These are phyloP conservation scores for Leptodactylus fallax DNA, from an alignment of 2,797 vertebrate genomes.

Conservation along the genomic window DNA sequence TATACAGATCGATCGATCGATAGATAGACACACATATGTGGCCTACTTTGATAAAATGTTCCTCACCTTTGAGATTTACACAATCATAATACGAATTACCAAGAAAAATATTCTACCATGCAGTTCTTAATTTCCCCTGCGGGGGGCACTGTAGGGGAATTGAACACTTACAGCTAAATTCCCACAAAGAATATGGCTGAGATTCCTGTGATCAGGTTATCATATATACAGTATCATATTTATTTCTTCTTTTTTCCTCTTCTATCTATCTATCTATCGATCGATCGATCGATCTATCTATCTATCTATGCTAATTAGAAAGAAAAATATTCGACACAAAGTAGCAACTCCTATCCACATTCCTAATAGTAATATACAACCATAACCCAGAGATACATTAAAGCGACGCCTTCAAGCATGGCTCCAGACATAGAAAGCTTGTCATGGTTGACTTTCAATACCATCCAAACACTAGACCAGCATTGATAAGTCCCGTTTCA, in stretches of 20 bases:
- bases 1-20: too few species aligned
- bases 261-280: not conserved
- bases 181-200: too few species aligned
- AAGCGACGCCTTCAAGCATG: not conserved
- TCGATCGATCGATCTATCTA: too few species aligned
- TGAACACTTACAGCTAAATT: too few species aligned
- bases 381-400: not conserved
- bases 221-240: too few species aligned
- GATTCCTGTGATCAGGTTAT: too few species aligned
- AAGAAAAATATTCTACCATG: too few species aligned
- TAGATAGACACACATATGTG: too few species aligned
- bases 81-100: not conserved
- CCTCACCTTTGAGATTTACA: not conserved
- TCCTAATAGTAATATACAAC: not conserved
- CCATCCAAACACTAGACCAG: conserved; percentile 18
- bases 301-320: not conserved
- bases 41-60: not conserved
- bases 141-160: too few species aligned
- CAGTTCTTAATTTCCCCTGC: too few species aligned
- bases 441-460: conserved; percentile 34
- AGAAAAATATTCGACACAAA: not conserved
- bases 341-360: not conserved
- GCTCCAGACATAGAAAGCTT: conserved; percentile 8
- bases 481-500: conserved; percentile 12
- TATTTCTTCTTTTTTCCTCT: too few species aligned